Conservation (phyloP, 2,797 vertebrate species). For the Cygnus olor region DNA sequence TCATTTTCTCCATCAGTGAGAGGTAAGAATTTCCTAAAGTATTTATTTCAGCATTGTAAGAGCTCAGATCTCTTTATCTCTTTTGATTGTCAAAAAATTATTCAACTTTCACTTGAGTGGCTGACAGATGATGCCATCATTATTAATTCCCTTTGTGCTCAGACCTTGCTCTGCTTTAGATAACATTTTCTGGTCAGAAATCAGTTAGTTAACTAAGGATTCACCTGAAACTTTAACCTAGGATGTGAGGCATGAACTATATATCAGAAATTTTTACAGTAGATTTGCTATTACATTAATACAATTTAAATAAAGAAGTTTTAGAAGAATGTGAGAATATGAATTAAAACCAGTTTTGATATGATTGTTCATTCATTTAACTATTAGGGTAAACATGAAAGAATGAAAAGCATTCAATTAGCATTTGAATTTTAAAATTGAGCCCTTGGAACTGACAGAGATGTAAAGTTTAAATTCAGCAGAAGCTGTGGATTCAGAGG, state of each 20-base stretch:
- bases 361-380: background rate
- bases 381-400: background rate
- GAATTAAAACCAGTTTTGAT: background rate
- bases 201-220: background rate
- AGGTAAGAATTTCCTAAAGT: conserved; percentile 61
- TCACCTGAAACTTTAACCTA: background rate
- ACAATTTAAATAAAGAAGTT: background rate
- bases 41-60: background rate
- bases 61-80: background rate
- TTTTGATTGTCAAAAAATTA: background rate
- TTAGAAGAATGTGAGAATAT: background rate
- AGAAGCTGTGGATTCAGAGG: background rate
- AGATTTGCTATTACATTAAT: background rate
- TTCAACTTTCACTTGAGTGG: background rate
- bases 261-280: background rate
- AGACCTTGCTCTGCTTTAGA: background rate
- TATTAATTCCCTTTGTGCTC: background rate
- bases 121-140: background rate
- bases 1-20: background rate
- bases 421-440: background rate
- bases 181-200: background rate
- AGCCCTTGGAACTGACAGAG: background rate
- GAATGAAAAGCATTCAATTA: background rate
- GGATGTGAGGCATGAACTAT: background rate
- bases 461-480: background rate